phyloP scores from a whole-genome alignment of 2,797 vertebrate genomes.

The Channa striata region DNA sequence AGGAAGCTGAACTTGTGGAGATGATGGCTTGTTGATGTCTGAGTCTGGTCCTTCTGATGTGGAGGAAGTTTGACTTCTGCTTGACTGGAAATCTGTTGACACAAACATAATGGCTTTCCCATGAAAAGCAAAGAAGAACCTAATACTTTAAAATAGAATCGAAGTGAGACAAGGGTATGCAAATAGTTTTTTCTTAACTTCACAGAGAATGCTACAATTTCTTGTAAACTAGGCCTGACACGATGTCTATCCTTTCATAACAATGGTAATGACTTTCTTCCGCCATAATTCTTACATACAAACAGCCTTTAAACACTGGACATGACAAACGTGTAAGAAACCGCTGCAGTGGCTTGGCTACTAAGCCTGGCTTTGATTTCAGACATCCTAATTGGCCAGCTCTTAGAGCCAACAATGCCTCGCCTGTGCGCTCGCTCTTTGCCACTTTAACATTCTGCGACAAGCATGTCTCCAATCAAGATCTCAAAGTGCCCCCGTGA shows the following conservation, averaged over 20 bases:
- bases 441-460: conserved; percentile 67
- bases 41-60: conserved; percentile 45
- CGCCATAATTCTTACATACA: conserved; percentile 26
- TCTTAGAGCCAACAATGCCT: conserved; percentile 70
- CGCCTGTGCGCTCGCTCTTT: conserved; percentile 56
- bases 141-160: background rate
- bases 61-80: conserved; percentile 50
- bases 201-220: too few relatives aligned
- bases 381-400: conserved; percentile 69
- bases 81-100: conserved; percentile 57
- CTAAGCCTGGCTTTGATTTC: conserved; percentile 74
- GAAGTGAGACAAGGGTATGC: background rate
- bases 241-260: conserved; percentile 12
- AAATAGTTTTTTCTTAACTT: too few relatives aligned
- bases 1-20: conserved; percentile 30
- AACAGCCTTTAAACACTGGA: conserved; percentile 42
- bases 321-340: conserved; percentile 52
- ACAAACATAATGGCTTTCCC: conserved; percentile 26
- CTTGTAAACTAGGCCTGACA: background rate
- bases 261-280: conserved; percentile 18
- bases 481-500: conserved; percentile 54
- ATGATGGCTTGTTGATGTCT: conserved; percentile 51
- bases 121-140: background rate
- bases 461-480: conserved; percentile 73
- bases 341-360: conserved; percentile 35